Percentiles rank a stretch among this genome's conserved stretches.
Conservation (phyloP, 2,888 invertebrate genomes). For the Siphonodentalium dalli region DNA sequence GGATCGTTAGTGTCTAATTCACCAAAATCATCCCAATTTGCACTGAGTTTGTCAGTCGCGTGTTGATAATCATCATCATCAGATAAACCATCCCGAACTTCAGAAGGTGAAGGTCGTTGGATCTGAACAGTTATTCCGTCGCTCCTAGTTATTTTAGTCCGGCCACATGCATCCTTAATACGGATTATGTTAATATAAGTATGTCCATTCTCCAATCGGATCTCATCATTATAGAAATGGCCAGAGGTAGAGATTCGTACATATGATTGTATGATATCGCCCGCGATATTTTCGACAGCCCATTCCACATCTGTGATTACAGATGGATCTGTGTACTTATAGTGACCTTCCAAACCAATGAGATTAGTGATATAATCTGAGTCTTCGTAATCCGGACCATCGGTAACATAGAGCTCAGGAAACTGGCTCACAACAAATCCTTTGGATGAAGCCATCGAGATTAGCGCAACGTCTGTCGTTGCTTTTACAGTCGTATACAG, state of each 20-base stretch:
- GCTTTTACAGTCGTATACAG: too few relatives aligned
- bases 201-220: constrained; percentile 35
- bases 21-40: constrained; percentile 47
- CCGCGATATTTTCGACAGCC: constrained; percentile 34
- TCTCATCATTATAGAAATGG: constrained; percentile 36
- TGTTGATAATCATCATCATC: constrained; percentile 39
- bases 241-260: constrained; percentile 19
- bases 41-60: constrained; percentile 30
- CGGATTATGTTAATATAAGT: constrained; percentile 37
- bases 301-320: constrained; percentile 34
- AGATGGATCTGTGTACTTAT: constrained; percentile 41
- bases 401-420: constrained; percentile 27
- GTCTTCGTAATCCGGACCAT: constrained; percentile 28
- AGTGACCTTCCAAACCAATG: constrained; percentile 34
- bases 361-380: constrained; percentile 35
- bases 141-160: constrained; percentile 31
- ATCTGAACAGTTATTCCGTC: constrained; percentile 41
- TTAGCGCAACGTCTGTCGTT: too few relatives aligned
- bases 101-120: constrained; percentile 39
- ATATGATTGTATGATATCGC: constrained; percentile 29
- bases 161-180: constrained; percentile 32
- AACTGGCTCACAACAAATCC: constrained; percentile 36
- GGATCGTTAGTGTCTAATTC: constrained; percentile 24
- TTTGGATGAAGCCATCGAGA: too few relatives aligned
- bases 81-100: constrained; percentile 39